phyloP scores from a whole-genome alignment of 1,140 invertebrate genomes.

The Microplitis demolitor region DNA sequence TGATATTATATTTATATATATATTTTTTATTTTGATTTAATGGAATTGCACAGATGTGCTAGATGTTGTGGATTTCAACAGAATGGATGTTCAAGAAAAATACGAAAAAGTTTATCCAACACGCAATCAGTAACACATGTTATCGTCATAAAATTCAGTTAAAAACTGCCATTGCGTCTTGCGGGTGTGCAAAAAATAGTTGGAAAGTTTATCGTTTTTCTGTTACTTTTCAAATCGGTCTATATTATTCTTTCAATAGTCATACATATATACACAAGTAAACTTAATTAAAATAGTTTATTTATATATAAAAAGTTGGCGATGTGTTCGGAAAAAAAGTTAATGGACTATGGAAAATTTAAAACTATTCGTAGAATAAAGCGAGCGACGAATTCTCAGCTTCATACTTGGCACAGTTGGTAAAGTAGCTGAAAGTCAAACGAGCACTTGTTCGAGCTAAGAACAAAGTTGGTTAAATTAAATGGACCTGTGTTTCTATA shows the following conservation, averaged over 20 bases:
- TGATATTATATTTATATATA: too few species aligned
- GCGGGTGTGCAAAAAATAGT: constrained; percentile 6
- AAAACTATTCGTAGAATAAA: constrained; percentile 22
- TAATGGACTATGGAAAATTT: constrained; percentile 21
- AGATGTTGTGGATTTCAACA: too few species aligned
- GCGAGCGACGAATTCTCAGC: constrained; percentile 29
- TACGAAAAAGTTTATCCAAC: neutral
- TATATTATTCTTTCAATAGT: too few species aligned
- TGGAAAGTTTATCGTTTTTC: constrained; percentile 13
- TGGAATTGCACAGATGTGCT: neutral
- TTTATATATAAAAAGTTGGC: neutral
- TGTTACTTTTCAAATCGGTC: neutral
- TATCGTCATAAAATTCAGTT: neutral
- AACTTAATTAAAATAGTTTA: neutral
- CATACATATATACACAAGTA: too few species aligned
- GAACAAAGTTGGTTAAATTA: constrained; percentile 34
- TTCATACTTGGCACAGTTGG: constrained; percentile 26
- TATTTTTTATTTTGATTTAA: neutral
- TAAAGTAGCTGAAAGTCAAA: constrained; percentile 26
- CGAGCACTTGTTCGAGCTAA: constrained; percentile 24
- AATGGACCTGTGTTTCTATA: constrained; percentile 19
- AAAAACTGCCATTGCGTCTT: neutral
- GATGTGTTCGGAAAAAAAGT: neutral
- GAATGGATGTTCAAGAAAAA: neutral
- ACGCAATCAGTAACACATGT: neutral